These are phyloP conservation scores for Colletes gigas DNA, from an alignment of 1,140 invertebrate genomes.

Conservation along the genomic window DNA sequence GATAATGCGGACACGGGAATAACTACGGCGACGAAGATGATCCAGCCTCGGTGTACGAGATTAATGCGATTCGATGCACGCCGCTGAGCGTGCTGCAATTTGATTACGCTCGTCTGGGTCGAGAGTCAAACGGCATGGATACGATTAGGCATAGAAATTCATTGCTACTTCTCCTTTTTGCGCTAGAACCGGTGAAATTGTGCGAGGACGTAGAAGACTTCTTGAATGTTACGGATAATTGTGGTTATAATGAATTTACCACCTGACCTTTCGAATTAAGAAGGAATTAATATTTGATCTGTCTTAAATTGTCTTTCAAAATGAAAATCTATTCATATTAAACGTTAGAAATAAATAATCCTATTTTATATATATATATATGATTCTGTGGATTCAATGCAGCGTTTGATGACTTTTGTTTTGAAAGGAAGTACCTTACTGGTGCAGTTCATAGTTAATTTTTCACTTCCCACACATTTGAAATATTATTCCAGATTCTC, in stretches of 20 bases:
- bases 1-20: slow-evolving; percentile 1
- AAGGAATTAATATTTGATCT: too few relatives aligned
- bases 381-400: too few relatives aligned
- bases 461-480: too few relatives aligned
- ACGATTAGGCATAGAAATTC: slow-evolving; percentile 29
- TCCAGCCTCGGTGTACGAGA: slow-evolving; percentile 14
- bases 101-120: slow-evolving; percentile 62
- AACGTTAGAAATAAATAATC: too few relatives aligned
- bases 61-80: slow-evolving; percentile 65
- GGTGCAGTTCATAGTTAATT: too few relatives aligned
- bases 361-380: too few relatives aligned
- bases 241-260: not conserved
- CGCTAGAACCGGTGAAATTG: slow-evolving; percentile 1
- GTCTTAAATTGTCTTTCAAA: too few relatives aligned
- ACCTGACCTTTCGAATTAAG: not conserved
- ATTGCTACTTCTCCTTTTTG: slow-evolving; percentile 10
- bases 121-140: slow-evolving; percentile 32
- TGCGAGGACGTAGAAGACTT: not conserved
- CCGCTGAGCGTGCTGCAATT: slow-evolving; percentile 61
- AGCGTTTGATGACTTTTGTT: too few relatives aligned
- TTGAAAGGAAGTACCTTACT: too few relatives aligned
- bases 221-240: slow-evolving; percentile 1
- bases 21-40: slow-evolving; percentile 2
- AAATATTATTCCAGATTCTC: too few relatives aligned
- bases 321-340: too few relatives aligned